These are phyloP conservation scores for Troides oblongomaculatus DNA, from an alignment of 2,888 invertebrate genomes.

Conservation along the genomic window DNA sequence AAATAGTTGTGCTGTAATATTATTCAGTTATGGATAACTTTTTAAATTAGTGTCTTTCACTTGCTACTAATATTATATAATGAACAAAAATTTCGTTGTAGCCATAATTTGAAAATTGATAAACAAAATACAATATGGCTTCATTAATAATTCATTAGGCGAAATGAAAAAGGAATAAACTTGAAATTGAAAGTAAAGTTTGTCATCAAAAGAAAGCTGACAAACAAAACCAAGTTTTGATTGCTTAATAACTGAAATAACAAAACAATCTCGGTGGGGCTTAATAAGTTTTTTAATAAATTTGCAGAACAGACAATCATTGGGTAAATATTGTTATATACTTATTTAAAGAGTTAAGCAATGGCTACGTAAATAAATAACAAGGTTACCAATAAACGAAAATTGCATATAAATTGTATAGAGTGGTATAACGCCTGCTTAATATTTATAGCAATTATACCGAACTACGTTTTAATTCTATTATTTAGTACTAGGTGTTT, in stretches of 20 bases:
- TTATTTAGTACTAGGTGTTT: not conserved
- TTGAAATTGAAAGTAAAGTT: not conserved
- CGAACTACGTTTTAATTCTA: not conserved
- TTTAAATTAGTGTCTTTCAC: too few species aligned
- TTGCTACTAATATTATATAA: too few species aligned
- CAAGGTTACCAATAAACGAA: too few species aligned
- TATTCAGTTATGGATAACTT: too few species aligned
- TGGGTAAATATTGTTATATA: too few species aligned
- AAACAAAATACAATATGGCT: not conserved
- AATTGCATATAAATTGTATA: not conserved
- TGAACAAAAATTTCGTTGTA: too few species aligned
- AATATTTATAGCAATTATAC: slow-evolving; percentile 3
- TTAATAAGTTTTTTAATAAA: not conserved
- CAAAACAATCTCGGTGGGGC: not conserved
- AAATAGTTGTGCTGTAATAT: too few species aligned
- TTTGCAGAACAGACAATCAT: not conserved
- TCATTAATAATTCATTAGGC: not conserved
- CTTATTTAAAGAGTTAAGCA: not conserved
- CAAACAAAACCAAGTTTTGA: not conserved
- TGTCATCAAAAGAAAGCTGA: not conserved
- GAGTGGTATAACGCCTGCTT: not conserved
- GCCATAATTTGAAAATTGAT: not conserved
- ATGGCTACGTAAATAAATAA: not conserved
- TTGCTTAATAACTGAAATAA: not conserved
- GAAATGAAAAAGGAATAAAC: not conserved